Percentiles rank a stretch among this genome's conserved stretches.
phyloP scores from a whole-genome alignment of 1,140 invertebrate genomes.

The Steinernema khuongi region DNA sequence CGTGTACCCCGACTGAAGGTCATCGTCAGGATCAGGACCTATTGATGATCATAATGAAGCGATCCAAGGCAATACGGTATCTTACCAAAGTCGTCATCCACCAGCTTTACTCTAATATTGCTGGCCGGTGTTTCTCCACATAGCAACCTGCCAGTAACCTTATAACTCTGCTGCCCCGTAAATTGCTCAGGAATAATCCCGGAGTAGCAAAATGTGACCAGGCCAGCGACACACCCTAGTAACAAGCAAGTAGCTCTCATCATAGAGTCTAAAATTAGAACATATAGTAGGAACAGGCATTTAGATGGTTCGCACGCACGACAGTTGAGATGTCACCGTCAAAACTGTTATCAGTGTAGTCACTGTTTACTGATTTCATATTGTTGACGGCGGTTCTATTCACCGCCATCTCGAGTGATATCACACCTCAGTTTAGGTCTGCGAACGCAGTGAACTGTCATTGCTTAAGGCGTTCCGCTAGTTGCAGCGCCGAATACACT shows the following conservation, averaged over 20 bases:
- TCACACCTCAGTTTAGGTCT: constrained; percentile 8
- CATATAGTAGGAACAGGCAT: neutral
- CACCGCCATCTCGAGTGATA: constrained; percentile 15
- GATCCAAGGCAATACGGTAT: neutral
- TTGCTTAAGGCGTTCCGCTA: too few species aligned
- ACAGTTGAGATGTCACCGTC: neutral
- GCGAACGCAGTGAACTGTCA: neutral
- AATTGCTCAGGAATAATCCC: constrained; percentile 48
- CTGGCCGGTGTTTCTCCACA: constrained; percentile 51
- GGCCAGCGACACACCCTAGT: neutral
- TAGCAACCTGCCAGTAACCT: constrained; percentile 45
- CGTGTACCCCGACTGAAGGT: constrained; percentile 49
- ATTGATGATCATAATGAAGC: constrained; percentile 13
- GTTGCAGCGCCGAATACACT: too few species aligned
- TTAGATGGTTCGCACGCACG: neutral
- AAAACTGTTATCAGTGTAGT: neutral
- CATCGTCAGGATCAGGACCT: constrained; percentile 56
- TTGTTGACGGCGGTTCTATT: neutral
- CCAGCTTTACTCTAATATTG: constrained; percentile 53
- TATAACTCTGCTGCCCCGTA: constrained; percentile 50
- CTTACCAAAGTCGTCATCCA: constrained; percentile 56
- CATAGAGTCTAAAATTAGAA: neutral
- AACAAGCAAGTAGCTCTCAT: neutral
- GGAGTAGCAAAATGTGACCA: neutral
- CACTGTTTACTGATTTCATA: neutral